phyloP scores from a whole-genome alignment of 2,113 vertebrate species.

The Otocyon megalotis region DNA sequence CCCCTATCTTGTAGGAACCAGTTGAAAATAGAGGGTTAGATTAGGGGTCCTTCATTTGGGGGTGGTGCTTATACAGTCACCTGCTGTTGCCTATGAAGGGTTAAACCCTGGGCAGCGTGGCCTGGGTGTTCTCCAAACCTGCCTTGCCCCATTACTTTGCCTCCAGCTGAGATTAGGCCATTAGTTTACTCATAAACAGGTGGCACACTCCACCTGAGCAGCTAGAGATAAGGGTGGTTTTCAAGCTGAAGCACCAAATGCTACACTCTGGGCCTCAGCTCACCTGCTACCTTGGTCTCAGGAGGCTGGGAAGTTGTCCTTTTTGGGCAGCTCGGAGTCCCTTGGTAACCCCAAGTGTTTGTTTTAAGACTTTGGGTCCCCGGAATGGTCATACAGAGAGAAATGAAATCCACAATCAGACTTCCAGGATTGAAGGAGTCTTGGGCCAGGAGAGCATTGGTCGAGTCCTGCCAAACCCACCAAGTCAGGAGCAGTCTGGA shows the following conservation, averaged over 20 bases:
- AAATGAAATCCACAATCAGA: background rate
- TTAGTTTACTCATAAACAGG: constrained; percentile 88
- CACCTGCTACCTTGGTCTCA: background rate
- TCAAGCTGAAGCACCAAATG: background rate
- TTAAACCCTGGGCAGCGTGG: background rate
- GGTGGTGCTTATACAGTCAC: background rate
- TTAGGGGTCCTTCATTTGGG: background rate
- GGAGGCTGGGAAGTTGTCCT: background rate
- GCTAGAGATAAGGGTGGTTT: constrained; percentile 82
- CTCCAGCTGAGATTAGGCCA: constrained; percentile 83
- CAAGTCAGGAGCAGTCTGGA: background rate
- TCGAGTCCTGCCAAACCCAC: background rate
- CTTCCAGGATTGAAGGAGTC: background rate
- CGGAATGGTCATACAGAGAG: background rate
- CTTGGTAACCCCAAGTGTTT: background rate
- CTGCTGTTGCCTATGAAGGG: background rate
- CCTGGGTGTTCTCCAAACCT: constrained; percentile 45
- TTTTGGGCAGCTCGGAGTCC: background rate
- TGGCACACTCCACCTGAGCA: constrained; percentile 87
- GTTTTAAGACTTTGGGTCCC: background rate
- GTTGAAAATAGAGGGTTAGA: background rate
- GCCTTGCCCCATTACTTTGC: constrained; percentile 74
- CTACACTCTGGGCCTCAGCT: fast-evolving
- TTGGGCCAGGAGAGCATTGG: background rate
- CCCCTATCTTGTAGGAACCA: background rate